A percentile compares a stretch with the other conserved stretches of the same genome.
Evolutionary conservation across 2,888 invertebrate genomes (phyloP).

Genomic region (Antheraea assamensis): DNA sequence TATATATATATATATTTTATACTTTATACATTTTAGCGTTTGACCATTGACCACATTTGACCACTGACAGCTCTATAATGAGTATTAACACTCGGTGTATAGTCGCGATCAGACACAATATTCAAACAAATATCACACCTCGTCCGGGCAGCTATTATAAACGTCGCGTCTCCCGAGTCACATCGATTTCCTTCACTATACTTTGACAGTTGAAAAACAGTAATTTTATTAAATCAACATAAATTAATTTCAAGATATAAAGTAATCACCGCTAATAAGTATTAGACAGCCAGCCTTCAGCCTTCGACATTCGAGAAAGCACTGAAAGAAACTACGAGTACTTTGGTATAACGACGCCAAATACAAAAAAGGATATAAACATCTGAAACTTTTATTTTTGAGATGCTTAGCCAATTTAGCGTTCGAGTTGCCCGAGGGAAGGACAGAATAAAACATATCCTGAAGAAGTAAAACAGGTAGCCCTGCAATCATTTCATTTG

Average conservation of each 20-base stretch:
- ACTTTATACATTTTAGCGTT: too few relatives aligned
- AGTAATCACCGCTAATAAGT: background rate
- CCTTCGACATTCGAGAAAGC: background rate
- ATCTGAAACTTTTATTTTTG: slow-evolving; percentile 1
- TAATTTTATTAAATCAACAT: background rate
- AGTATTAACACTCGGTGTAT: too few relatives aligned
- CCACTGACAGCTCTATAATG: too few relatives aligned
- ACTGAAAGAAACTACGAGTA: background rate
- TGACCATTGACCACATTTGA: too few relatives aligned
- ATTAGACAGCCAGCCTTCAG: background rate
- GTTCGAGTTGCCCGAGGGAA: slow-evolving; percentile 32
- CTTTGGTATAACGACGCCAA: background rate
- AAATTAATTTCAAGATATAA: too few relatives aligned
- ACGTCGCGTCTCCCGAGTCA: too few relatives aligned
- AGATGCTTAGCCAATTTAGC: slow-evolving; percentile 27
- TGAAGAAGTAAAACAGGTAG: slow-evolving; percentile 78
- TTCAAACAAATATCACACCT: too few relatives aligned
- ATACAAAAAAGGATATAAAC: background rate
- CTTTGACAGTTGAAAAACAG: too few relatives aligned
- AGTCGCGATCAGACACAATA: too few relatives aligned
- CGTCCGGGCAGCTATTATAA: too few relatives aligned
- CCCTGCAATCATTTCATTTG: slow-evolving; percentile 68
- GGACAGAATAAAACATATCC: slow-evolving; percentile 67
- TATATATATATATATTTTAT: too few relatives aligned
- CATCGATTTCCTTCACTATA: too few relatives aligned